Percentiles rank a stretch among this genome's conserved stretches.
Evolutionary conservation across 2,113 vertebrate genomes (phyloP).

Genomic region (Lagopus muta): DNA sequence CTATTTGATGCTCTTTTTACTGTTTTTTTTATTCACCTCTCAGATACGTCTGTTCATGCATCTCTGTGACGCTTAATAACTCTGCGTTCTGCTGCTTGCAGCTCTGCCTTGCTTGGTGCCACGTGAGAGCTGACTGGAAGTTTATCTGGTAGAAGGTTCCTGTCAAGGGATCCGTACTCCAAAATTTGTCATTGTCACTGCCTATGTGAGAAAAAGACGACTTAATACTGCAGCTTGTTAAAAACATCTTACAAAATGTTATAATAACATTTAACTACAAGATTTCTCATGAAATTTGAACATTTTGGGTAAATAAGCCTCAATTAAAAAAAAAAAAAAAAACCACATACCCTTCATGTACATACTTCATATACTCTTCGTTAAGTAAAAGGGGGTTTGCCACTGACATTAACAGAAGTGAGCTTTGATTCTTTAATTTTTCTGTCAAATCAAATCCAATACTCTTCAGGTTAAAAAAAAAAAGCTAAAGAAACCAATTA

Average conservation of each 20-base stretch:
- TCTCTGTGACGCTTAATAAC: slow-evolving; percentile 87
- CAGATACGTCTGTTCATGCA: slow-evolving; percentile 89
- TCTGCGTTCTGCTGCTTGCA: slow-evolving; percentile 90
- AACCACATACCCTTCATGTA: background rate
- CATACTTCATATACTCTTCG: background rate
- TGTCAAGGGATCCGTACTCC: slow-evolving; percentile 87
- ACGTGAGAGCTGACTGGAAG: slow-evolving; percentile 82
- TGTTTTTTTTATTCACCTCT: slow-evolving; percentile 78
- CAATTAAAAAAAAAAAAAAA: background rate
- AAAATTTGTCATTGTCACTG: slow-evolving; percentile 67
- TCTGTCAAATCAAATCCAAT: background rate
- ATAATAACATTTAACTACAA: background rate
- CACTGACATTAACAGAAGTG: background rate
- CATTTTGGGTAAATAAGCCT: background rate
- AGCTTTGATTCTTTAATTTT: background rate
- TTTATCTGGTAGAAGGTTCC: slow-evolving; percentile 89
- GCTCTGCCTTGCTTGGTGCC: slow-evolving; percentile 91
- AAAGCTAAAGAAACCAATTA: background rate
- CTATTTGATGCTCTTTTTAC: background rate
- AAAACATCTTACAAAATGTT: background rate
- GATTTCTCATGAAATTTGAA: background rate
- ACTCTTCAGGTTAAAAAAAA: background rate
- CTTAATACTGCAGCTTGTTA: background rate
- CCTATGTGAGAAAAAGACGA: slow-evolving; percentile 42
- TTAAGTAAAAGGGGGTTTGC: background rate